Evolutionary conservation across 2,113 vertebrate species (phyloP).

Genomic region (Ceratotherium simum): DNA sequence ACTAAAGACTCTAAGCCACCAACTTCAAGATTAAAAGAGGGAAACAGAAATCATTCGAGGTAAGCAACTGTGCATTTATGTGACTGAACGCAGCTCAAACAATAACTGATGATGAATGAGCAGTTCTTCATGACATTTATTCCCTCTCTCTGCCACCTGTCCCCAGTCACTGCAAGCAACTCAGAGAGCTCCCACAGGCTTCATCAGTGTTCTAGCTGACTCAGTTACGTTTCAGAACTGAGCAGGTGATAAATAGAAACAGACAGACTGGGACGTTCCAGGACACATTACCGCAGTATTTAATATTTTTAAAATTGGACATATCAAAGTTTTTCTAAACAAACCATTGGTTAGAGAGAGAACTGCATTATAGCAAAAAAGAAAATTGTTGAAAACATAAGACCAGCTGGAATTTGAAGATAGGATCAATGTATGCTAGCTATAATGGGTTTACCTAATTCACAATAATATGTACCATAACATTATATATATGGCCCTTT

Average conservation of each 20-base stretch:
- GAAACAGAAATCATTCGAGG: neutral
- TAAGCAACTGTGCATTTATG: neutral
- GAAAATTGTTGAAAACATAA: neutral
- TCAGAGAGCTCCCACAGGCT: neutral
- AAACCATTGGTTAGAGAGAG: conserved; percentile 10
- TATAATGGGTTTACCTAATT: neutral
- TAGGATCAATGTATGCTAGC: neutral
- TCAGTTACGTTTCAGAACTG: neutral
- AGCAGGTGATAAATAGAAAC: neutral
- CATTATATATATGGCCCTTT: conserved; percentile 1
- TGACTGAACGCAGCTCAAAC: neutral
- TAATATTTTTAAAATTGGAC: neutral
- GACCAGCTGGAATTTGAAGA: conserved; percentile 28
- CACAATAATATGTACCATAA: neutral
- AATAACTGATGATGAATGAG: neutral
- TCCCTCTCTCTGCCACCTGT: neutral
- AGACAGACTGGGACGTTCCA: neutral
- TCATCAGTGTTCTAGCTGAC: neutral
- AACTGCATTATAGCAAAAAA: neutral
- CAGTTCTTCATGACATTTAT: neutral
- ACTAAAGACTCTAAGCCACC: neutral
- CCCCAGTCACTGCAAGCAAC: neutral
- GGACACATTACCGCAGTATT: neutral
- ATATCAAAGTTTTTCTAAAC: conserved; percentile 1
- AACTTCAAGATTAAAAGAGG: conserved; percentile 29